These are phyloP conservation scores for Phyllotreta cruciferae DNA, from an alignment of 2,888 invertebrate genomes.

Conservation along the genomic window DNA sequence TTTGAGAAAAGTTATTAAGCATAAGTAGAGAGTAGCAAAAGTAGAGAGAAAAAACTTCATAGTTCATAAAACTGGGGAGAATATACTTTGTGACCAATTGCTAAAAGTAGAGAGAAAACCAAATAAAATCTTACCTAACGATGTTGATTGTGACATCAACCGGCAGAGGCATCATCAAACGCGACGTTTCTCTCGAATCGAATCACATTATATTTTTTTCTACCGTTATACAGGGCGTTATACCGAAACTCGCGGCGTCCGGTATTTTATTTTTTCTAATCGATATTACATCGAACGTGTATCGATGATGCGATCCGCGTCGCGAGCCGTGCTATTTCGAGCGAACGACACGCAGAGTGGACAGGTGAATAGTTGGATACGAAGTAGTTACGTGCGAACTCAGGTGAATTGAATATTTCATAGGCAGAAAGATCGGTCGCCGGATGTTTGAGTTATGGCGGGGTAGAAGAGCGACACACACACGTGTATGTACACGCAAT, in stretches of 20 bases:
- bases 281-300: neutral
- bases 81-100: too few species aligned
- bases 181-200: too few species aligned
- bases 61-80: too few species aligned
- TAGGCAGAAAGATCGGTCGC: constrained; percentile 33
- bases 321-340: constrained; percentile 41
- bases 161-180: constrained; percentile 55
- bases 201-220: too few species aligned
- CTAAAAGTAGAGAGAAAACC: neutral
- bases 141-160: constrained; percentile 68
- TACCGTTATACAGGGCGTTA: too few species aligned
- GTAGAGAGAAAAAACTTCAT: too few species aligned
- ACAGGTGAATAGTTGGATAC: constrained; percentile 49
- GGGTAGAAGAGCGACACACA: constrained; percentile 34
- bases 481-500: constrained; percentile 27
- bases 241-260: too few species aligned
- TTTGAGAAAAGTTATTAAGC: too few species aligned
- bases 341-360: constrained; percentile 36
- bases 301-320: constrained; percentile 1
- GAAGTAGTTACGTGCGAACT: constrained; percentile 39
- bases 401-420: constrained; percentile 47
- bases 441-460: constrained; percentile 43
- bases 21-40: too few species aligned
- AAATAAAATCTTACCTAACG: constrained; percentile 61
- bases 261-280: too few species aligned